These are phyloP conservation scores for Ianthella basta DNA, from an alignment of 37 sponge, comb jelly and placozoan genomes.

Conservation along the genomic window DNA sequence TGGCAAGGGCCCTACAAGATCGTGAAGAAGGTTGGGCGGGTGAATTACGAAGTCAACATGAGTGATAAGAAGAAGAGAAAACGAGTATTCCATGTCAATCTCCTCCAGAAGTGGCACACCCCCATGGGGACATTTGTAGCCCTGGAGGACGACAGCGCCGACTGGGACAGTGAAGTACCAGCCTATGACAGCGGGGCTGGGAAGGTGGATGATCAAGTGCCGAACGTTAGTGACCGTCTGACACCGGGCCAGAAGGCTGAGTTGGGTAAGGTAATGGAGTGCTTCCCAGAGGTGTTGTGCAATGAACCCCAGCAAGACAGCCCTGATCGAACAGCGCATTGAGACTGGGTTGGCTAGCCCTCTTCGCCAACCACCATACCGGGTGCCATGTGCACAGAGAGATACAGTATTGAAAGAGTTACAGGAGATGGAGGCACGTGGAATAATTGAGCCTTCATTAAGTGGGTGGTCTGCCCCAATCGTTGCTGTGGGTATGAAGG, in stretches of 20 bases:
- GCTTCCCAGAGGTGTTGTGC: slow-evolving; percentile 8
- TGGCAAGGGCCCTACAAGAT: slow-evolving; percentile 6
- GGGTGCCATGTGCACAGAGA: slow-evolving; percentile 42
- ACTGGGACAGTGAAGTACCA: too few relatives aligned
- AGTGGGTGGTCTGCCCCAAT: slow-evolving; percentile 66
- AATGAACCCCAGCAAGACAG: slow-evolving; percentile 37
- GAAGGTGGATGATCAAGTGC: too few relatives aligned
- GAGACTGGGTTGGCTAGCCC: not conserved
- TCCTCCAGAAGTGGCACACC: too few relatives aligned
- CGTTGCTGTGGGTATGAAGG: slow-evolving; percentile 39
- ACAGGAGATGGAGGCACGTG: slow-evolving; percentile 25
- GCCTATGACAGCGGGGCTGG: too few relatives aligned
- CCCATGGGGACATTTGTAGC: too few relatives aligned
- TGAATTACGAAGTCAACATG: not conserved
- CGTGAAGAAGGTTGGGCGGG: not conserved
- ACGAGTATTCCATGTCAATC: too few relatives aligned
- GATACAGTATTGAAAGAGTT: slow-evolving; percentile 40
- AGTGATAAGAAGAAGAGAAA: too few relatives aligned
- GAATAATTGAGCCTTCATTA: slow-evolving; percentile 41
- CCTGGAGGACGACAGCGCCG: too few relatives aligned
- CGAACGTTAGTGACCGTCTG: too few relatives aligned
- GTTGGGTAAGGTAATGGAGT: not conserved
- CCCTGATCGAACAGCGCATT: slow-evolving; percentile 27
- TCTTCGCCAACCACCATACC: slow-evolving; percentile 29
- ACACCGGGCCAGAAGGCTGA: not conserved